These are phyloP conservation scores for Synchiropus splendidus DNA, from an alignment of 2,113 vertebrate species.

Conservation along the genomic window DNA sequence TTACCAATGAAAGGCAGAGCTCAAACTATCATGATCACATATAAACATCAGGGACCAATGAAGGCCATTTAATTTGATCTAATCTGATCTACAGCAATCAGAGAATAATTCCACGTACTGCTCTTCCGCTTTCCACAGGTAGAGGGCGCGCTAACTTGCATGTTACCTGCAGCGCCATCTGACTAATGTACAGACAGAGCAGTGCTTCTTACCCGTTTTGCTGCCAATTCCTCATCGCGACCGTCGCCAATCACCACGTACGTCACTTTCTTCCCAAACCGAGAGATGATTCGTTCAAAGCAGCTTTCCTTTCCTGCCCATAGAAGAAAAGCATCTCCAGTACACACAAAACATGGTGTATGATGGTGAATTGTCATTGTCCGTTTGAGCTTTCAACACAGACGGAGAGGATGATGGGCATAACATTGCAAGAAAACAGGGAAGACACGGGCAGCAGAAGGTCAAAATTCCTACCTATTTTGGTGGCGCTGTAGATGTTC, in stretches of 20 bases:
- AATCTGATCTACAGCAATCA: no score
- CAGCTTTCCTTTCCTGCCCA: constrained; percentile 95
- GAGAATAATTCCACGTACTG: no score
- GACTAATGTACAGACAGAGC: no score
- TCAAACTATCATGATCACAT: no score
- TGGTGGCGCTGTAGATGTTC: constrained; percentile 98
- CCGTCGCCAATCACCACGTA: constrained; percentile 97
- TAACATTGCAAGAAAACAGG: no score
- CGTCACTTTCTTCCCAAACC: constrained; percentile 95
- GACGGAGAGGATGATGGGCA: neutral
- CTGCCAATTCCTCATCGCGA: constrained; percentile 95
- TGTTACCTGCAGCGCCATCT: no score
- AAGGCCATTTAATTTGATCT: no score
- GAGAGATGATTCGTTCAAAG: constrained; percentile 92
- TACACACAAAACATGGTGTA: neutral
- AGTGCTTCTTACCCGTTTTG: constrained; percentile 78
- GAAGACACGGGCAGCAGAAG: no score
- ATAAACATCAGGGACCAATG: no score
- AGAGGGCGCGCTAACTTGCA: no score
- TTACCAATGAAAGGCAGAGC: no score
- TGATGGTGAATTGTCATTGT: neutral
- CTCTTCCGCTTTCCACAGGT: no score
- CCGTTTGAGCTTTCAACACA: neutral
- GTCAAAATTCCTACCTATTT: constrained; percentile 91
- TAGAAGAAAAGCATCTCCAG: neutral